Base-by-base conservation (phyloP, 2,797 vertebrate genomes). In the Paramormyrops hopkinsi region DNA sequence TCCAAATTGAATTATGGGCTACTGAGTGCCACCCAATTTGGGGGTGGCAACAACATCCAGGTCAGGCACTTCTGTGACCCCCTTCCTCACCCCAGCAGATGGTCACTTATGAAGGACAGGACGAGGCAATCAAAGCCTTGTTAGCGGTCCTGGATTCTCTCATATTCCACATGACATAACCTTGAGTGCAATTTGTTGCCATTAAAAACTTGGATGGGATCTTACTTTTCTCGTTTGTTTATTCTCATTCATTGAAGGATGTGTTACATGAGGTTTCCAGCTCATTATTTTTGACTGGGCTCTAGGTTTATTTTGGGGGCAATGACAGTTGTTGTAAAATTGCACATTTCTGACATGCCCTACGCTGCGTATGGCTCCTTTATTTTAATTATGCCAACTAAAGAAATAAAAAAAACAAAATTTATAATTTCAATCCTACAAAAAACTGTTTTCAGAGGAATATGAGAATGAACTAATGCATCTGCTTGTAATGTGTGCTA, bases 51-150 rank as follows among this genome's bases (percentile, higher is more conserved):
- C 79, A 88, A 88, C 88, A 88, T 88, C 88, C 82, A 86, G 88
- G 89, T 86, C 79, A 88, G 87, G 56, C 33, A 56, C 22, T 9
- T 50, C 6, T 19, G 7, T 51, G 73, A 84, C 94, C 92, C 11
- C 93, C 93, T 29, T 22, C 59, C 94, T 91, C 94, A 93, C 82
- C 82, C 82, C 94, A 95, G 94, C 94, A 94, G 94, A 95, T 92
- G 92, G 93, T 94, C 95, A 95, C 93, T 94, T 93, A 95, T 94
- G 94, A 94, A 95, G 94, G 94, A 95, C 94, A 93, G 93, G 92
- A 93, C 93, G 94, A 94, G 93, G 94, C 94, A 95, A 95, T 95
- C 94, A 95, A 93, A 93, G 93, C 93, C 94, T 94, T 94, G 94
- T 95, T 95, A 95, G 19, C 37, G 25, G n/a, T 19, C 46, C 22